A percentile compares a stretch with the other conserved stretches of the same genome.
Evolutionary conservation across 2,888 invertebrate species (phyloP).

Genomic region (Campoplex nolae): DNA sequence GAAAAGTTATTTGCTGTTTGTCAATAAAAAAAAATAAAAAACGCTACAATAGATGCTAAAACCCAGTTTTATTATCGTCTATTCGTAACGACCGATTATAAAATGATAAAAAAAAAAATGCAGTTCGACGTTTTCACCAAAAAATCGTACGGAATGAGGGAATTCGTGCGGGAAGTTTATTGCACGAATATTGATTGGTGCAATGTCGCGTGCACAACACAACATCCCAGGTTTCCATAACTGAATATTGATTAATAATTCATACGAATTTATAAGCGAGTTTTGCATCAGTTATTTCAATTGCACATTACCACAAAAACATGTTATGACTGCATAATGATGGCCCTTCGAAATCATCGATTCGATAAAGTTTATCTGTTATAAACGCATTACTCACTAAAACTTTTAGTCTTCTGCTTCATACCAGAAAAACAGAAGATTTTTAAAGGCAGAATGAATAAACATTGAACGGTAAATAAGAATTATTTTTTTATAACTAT

Average conservation of each 20-base stretch:
- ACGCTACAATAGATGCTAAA: background rate
- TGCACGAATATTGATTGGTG: slow-evolving; percentile 27
- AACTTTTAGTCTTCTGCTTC: background rate
- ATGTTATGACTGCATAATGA: slow-evolving; percentile 1
- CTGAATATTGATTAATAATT: slow-evolving; percentile 42
- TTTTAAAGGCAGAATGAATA: background rate
- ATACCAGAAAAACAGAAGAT: background rate
- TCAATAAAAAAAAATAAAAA: background rate
- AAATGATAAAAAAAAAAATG: background rate
- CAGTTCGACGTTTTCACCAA: background rate
- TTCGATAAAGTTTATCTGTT: background rate
- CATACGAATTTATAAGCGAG: background rate
- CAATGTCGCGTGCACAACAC: slow-evolving; percentile 32
- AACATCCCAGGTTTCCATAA: background rate
- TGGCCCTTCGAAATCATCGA: slow-evolving; percentile 18
- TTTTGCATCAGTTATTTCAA: slow-evolving; percentile 23
- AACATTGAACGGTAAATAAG: background rate
- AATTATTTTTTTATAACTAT: background rate
- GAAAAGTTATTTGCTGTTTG: background rate
- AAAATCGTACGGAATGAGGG: slow-evolving; percentile 13
- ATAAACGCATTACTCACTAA: background rate
- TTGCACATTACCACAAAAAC: slow-evolving; percentile 15
- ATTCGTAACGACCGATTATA: background rate
- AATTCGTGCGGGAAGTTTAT: background rate
- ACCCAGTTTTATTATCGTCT: background rate